Base-by-base conservation (phyloP, 2,797 vertebrate genomes). In the Poecilia velifera region DNA sequence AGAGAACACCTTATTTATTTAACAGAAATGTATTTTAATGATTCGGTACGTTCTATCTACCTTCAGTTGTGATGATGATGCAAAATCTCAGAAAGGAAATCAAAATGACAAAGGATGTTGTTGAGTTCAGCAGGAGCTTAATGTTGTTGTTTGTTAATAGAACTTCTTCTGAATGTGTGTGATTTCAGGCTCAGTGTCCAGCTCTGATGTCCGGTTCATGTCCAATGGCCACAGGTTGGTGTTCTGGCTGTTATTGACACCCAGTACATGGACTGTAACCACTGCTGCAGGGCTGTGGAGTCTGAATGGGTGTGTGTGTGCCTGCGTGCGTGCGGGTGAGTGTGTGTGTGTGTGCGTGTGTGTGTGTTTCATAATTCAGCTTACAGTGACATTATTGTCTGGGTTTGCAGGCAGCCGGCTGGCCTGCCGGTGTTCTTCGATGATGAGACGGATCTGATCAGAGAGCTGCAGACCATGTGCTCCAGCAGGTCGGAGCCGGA, bases 401-500 rank as follows among this genome's bases (percentile, higher is more conserved):
- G 22, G 87, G 79, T 87, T 36, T 75, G 3, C 76, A 97, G 97
- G 84, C 87, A 93, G 57, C 75, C 90, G 0, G 82, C 73, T 0
- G 96, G 95, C 85, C 90, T 98, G 76, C 96, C 95, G 45, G 87
- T 97, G 76, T 96, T 95, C 90, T 97, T 96, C 9, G 97, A 98
- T 51, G 97, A 98, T 73, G 97, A 98, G 88, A 95, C 95, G 0
- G 97, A 99, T 91, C 91, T 99, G 84, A 97, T 98, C 86, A 93
- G 95, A 90, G 97, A 98, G 88, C 96, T 98, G 81, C 97, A 97
- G 93, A 97, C 96, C 59, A 95, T 99, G 97, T 98, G 97, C 94
- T 98, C 96, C 93, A 99, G 98, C 95, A 97, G 96, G 93, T 99
- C 98, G 0, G 98, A 98, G 93, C 97, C 98, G 62, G 98, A 99